Conservation (phyloP, 2,113 vertebrate species). For the Beaufortia kweichowensis region DNA sequence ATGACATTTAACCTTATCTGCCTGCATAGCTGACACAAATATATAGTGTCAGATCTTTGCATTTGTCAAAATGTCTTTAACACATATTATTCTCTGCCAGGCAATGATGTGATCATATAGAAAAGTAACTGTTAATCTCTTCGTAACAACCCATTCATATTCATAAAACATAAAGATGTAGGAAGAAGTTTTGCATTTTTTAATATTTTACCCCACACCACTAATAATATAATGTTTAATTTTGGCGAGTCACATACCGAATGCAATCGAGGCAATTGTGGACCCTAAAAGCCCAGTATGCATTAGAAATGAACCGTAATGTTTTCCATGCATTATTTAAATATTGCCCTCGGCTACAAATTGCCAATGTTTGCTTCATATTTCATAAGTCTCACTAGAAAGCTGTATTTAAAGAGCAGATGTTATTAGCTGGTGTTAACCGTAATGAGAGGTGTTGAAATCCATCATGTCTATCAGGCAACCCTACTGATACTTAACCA, state of each 20-base stretch:
- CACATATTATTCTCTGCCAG: too few relatives aligned
- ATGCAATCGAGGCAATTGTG: background rate
- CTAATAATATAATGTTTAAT: too few relatives aligned
- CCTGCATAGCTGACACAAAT: background rate
- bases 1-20: background rate
- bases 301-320: background rate
- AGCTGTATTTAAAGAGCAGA: background rate
- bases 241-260: background rate
- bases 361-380: background rate
- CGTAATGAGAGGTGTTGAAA: background rate
- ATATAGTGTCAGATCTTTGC: too few relatives aligned
- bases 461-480: background rate
- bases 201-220: too few relatives aligned
- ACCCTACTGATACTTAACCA: background rate
- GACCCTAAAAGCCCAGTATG: background rate
- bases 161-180: too few relatives aligned
- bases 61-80: too few relatives aligned
- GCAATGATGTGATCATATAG: background rate
- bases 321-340: background rate
- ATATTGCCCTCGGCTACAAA: background rate
- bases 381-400: background rate
- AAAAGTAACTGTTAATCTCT: too few relatives aligned
- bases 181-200: too few relatives aligned
- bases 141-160: too few relatives aligned
- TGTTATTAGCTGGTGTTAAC: background rate